Conservation (phyloP, 2,113 vertebrate genomes). For the Cathartes aura region DNA sequence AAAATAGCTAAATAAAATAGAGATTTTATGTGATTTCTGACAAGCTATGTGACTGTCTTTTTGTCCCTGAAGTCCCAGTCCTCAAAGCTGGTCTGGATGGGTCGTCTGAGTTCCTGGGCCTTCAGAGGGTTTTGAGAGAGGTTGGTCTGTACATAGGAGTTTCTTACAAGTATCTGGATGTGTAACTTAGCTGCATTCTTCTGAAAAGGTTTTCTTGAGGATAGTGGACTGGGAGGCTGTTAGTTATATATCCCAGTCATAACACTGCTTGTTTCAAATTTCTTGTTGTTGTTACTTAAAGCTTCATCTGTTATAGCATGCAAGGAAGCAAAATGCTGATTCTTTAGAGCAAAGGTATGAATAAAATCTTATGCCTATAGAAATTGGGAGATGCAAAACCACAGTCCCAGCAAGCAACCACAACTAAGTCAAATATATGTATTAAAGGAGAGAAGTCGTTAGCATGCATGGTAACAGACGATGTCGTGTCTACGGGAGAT, state of each 20-base stretch:
- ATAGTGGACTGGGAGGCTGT: neutral
- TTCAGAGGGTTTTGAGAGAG: neutral
- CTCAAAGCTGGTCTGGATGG: neutral
- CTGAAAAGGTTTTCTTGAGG: neutral
- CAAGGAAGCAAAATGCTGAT: neutral
- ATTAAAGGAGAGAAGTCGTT: neutral
- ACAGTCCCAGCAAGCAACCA: neutral
- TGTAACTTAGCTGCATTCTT: neutral
- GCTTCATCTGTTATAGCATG: neutral
- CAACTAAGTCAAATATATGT: neutral
- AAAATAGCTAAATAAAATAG: neutral
- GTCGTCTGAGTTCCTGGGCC: neutral
- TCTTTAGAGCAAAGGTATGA: neutral
- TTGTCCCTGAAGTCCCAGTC: neutral
- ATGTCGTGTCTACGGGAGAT: rapidly evolving
- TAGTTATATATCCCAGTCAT: neutral
- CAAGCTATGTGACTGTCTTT: neutral
- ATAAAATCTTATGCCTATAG: neutral
- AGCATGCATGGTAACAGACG: neutral
- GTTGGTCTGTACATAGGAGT: neutral
- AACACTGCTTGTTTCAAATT: neutral
- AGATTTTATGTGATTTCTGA: neutral
- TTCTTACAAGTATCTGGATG: neutral
- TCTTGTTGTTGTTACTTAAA: neutral
- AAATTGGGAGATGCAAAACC: neutral